Conservation (phyloP, 2,797 vertebrate genomes). For the Molossus alvarezi region DNA sequence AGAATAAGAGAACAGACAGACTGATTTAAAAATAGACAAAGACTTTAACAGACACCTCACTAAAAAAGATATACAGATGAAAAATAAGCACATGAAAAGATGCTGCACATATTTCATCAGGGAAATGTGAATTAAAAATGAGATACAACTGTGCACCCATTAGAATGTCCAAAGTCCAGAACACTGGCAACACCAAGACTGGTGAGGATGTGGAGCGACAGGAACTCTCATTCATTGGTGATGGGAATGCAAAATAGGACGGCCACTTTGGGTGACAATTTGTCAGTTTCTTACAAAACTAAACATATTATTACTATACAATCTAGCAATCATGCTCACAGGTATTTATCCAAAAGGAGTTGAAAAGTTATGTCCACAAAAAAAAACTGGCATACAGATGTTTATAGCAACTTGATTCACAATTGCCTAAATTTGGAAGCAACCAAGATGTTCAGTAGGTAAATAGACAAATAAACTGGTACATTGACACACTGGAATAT, state of each 20-base stretch:
- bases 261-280: not conserved
- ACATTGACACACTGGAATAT: not conserved
- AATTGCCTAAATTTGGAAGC: not conserved
- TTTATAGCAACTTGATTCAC: not conserved
- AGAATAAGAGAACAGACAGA: not conserved
- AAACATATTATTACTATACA: not conserved
- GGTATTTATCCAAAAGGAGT: not conserved
- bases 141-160: not conserved
- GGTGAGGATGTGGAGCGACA: not conserved
- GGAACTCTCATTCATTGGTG: not conserved
- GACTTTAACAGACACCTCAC: not conserved
- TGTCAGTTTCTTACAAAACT: not conserved
- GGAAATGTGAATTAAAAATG: not conserved
- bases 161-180: not conserved
- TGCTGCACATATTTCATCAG: not conserved
- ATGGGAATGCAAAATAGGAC: not conserved
- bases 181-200: not conserved
- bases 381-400: not conserved
- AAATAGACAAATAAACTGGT: not conserved
- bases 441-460: not conserved
- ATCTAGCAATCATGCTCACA: not conserved
- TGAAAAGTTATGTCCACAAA: not conserved
- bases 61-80: not conserved
- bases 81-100: constrained; percentile 14
- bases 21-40: not conserved